Percentiles rank a stretch among this genome's conserved stretches.
These are phyloP conservation scores for Dynastes maya DNA, from an alignment of 2,888 invertebrate species.

Conservation along the genomic window DNA sequence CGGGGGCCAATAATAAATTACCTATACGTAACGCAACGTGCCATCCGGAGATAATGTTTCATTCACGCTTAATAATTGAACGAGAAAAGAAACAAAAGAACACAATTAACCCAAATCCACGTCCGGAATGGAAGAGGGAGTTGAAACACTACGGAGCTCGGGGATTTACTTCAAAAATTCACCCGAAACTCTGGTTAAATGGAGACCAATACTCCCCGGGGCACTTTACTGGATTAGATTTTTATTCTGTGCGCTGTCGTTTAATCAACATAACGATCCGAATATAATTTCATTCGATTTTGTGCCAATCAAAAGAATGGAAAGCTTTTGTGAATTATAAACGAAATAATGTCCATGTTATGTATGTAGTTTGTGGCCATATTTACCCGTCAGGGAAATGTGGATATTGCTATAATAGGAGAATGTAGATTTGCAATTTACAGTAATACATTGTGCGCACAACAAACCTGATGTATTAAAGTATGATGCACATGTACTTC, in stretches of 20 bases:
- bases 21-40: neutral
- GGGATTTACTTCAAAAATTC: constrained; percentile 21
- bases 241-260: constrained; percentile 34
- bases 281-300: constrained; percentile 15
- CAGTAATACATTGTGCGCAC: too few relatives aligned
- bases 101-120: constrained; percentile 17
- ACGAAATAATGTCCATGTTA: neutral
- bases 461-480: too few relatives aligned
- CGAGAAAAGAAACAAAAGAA: constrained; percentile 21
- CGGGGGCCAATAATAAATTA: constrained; percentile 24
- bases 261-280: constrained; percentile 27
- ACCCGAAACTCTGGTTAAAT: neutral
- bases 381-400: too few relatives aligned
- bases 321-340: neutral
- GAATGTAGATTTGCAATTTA: too few relatives aligned
- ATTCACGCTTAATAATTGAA: constrained; percentile 40
- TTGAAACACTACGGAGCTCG: neutral
- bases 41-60: constrained; percentile 30
- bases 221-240: constrained; percentile 38
- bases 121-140: neutral
- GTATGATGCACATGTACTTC: too few relatives aligned
- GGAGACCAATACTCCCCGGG: constrained; percentile 6
- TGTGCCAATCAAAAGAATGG: constrained; percentile 12
- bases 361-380: neutral
- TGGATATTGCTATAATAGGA: too few relatives aligned